A percentile compares a stretch with the other conserved stretches of the same genome.
Evolutionary conservation across 30 jellyfish, hydroid and myxozoan genomes (phyloP).

Genomic region (Phacellophora camtschatica): DNA sequence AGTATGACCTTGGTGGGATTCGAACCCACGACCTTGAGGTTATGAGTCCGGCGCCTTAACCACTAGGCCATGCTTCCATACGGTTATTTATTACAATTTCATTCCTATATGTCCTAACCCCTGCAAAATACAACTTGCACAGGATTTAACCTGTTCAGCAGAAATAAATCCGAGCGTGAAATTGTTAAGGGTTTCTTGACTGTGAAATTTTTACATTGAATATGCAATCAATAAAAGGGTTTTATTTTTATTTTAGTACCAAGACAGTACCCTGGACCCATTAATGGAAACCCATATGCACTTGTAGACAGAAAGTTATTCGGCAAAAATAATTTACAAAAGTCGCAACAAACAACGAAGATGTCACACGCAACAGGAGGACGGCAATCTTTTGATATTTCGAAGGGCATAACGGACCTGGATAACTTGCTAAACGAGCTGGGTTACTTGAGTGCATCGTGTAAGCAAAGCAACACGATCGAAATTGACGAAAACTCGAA

Average conservation of each 20-base stretch:
- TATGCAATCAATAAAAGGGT: too few relatives aligned
- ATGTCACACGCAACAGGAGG: conserved; percentile 34
- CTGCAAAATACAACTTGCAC: too few relatives aligned
- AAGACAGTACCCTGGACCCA: conserved; percentile 84
- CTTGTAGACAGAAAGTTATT: conserved; percentile 59
- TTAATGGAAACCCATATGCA: conserved; percentile 94
- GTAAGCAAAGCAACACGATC: not conserved
- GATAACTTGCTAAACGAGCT: conserved; percentile 80
- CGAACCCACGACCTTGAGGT: too few relatives aligned
- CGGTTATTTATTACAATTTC: too few relatives aligned
- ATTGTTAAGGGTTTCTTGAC: too few relatives aligned
- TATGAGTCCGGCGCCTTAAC: too few relatives aligned
- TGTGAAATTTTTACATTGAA: too few relatives aligned
- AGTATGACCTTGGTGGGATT: too few relatives aligned
- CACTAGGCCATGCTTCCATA: too few relatives aligned
- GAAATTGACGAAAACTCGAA: conserved; percentile 43
- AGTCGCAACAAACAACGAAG: not conserved
- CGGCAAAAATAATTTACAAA: conserved; percentile 11
- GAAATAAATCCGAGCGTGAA: too few relatives aligned
- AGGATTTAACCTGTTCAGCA: too few relatives aligned
- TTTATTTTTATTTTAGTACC: conserved; percentile 51
- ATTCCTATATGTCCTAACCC: not conserved
- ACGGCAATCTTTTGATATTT: conserved; percentile 45
- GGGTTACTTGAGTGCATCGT: conserved; percentile 50
- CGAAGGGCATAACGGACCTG: conserved; percentile 78